Evolutionary conservation across 2,797 vertebrate genomes (phyloP).

Genomic region (Pygocentrus nattereri): DNA sequence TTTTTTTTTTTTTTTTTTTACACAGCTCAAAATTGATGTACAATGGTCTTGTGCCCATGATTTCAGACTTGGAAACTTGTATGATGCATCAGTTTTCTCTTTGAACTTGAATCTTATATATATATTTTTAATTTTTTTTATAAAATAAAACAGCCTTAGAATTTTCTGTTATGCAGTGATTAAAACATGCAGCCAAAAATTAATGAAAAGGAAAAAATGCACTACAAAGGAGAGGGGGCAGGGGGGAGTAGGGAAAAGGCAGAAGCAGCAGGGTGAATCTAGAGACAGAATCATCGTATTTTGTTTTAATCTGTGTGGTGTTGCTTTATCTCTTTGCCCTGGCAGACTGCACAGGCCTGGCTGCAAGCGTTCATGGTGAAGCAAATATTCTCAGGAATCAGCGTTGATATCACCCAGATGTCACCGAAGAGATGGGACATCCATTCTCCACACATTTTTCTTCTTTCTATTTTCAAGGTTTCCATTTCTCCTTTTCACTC

Average conservation of each 20-base stretch:
- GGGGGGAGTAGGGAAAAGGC: conserved; percentile 63
- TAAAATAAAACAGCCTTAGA: conserved; percentile 85
- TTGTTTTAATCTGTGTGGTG: conserved; percentile 70
- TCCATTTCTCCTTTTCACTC: conserved; percentile 60
- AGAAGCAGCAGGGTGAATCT: conserved; percentile 80
- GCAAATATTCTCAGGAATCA: conserved; percentile 71
- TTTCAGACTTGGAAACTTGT: conserved; percentile 75
- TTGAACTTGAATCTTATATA: conserved; percentile 60
- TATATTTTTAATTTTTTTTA: conserved; percentile 60
- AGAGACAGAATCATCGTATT: conserved; percentile 69
- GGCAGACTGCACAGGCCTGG: conserved; percentile 67
- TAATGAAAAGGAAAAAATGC: conserved; percentile 24
- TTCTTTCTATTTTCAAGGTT: conserved; percentile 63
- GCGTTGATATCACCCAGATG: conserved; percentile 63
- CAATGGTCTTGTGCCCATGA: conserved; percentile 79
- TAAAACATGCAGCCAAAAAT: conserved; percentile 80
- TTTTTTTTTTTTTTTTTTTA: conserved; percentile 50
- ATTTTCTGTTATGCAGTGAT: conserved; percentile 82
- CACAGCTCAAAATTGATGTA: conserved; percentile 79
- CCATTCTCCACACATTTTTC: conserved; percentile 63
- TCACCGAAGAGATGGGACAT: conserved; percentile 60
- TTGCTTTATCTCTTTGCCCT: conserved; percentile 74
- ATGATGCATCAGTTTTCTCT: conserved; percentile 70
- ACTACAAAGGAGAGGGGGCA: conserved; percentile 73
- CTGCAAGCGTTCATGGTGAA: conserved; percentile 64